Evolutionary conservation across 2,797 vertebrate species (phyloP).

Genomic region (Gastrophryne carolinensis): DNA sequence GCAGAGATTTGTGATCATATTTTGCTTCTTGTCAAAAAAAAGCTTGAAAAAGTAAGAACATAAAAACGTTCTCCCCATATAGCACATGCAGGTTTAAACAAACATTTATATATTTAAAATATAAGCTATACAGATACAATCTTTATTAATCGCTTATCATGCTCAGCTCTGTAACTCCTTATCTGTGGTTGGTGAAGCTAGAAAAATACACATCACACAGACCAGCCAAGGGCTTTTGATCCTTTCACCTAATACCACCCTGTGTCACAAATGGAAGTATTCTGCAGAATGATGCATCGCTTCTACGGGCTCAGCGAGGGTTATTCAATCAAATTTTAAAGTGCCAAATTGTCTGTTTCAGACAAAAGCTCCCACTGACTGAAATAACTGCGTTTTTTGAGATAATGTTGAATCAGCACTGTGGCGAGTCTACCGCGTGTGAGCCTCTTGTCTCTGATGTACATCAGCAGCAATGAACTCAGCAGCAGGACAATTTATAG

Average conservation of each 20-base stretch:
- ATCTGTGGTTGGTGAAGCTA: no score
- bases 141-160: no score
- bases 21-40: no score
- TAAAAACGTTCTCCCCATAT: no score
- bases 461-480: background rate
- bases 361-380: slow-evolving; percentile 17
- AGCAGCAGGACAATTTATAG: slow-evolving; percentile 42
- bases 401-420: slow-evolving; percentile 26
- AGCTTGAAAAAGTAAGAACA: no score
- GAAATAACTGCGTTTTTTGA: slow-evolving; percentile 3
- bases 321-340: slow-evolving; percentile 34
- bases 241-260: slow-evolving; percentile 29
- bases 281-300: slow-evolving; percentile 14
- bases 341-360: slow-evolving; percentile 17
- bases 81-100: no score
- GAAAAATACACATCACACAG: no score
- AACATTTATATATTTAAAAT: no score
- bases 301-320: background rate
- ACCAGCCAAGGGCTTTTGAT: background rate
- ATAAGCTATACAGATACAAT: no score
- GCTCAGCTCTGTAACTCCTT: no score
- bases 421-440: background rate
- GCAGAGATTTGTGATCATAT: no score
- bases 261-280: slow-evolving; percentile 3
- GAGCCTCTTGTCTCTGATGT: background rate